These are phyloP conservation scores for Etheostoma nigrum DNA, from an alignment of 2,797 vertebrate species.

Conservation along the genomic window DNA sequence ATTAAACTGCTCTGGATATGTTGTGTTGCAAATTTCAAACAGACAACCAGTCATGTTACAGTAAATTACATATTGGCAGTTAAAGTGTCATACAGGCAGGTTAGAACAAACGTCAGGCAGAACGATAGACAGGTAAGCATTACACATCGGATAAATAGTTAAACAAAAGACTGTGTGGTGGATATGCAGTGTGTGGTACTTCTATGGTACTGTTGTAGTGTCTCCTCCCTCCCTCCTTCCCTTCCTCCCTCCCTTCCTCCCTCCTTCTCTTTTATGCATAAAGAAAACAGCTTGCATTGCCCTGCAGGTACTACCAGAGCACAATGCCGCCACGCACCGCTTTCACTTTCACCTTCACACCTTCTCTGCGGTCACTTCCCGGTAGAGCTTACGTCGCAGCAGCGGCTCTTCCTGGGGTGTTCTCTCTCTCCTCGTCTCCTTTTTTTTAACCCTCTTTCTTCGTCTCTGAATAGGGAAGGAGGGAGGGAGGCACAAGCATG, in stretches of 20 bases:
- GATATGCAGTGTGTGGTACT: slow-evolving; percentile 49
- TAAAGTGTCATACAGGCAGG: slow-evolving; percentile 8
- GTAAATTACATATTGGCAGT: neutral
- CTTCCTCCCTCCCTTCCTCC: slow-evolving; percentile 25
- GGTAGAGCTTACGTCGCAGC: slow-evolving; percentile 86
- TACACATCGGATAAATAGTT: slow-evolving; percentile 42
- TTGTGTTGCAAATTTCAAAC: slow-evolving; percentile 14
- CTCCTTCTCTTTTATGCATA: slow-evolving; percentile 81
- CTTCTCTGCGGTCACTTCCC: slow-evolving; percentile 89
- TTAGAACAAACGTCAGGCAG: slow-evolving; percentile 24
- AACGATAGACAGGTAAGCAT: slow-evolving; percentile 36
- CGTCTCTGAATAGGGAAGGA: slow-evolving; percentile 52
- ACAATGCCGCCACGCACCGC: slow-evolving; percentile 75
- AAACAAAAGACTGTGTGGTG: slow-evolving; percentile 65
- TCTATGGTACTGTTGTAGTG: slow-evolving; percentile 16
- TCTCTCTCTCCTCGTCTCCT: slow-evolving; percentile 54
- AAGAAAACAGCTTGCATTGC: slow-evolving; percentile 87
- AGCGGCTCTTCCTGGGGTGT: slow-evolving; percentile 77
- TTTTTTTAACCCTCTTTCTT: slow-evolving; percentile 47
- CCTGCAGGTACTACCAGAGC: slow-evolving; percentile 87
- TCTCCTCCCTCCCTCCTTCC: slow-evolving; percentile 25
- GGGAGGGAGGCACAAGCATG: slow-evolving; percentile 83
- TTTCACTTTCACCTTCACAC: slow-evolving; percentile 97
- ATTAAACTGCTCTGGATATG: neutral
- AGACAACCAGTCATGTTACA: neutral